Percentiles rank a stretch among this genome's conserved stretches.
Evolutionary conservation across 2,888 invertebrate species (phyloP).

Genomic region (Phorcus lineatus): DNA sequence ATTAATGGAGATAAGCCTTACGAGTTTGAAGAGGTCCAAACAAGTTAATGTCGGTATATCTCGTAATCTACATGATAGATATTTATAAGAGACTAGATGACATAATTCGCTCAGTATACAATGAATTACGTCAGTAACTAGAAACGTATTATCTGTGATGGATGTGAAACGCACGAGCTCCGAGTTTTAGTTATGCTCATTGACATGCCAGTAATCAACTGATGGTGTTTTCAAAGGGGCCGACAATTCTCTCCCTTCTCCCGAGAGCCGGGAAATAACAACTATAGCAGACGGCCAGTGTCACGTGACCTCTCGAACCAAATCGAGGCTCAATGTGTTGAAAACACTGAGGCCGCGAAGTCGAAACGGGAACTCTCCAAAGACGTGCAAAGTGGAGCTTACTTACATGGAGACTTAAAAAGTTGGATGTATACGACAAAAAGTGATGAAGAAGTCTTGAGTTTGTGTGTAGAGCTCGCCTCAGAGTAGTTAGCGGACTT

Average conservation of each 20-base stretch:
- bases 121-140: not conserved
- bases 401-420: not conserved
- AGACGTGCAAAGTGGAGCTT: not conserved
- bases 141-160: not conserved
- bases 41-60: not conserved
- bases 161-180: not conserved
- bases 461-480: not conserved
- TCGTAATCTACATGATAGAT: not conserved
- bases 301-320: not conserved
- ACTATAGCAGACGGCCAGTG: not conserved
- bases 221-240: constrained; percentile 19
- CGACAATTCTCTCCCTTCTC: constrained; percentile 22
- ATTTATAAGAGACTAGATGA: not conserved
- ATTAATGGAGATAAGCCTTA: not conserved
- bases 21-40: not conserved
- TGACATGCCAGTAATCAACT: constrained; percentile 12
- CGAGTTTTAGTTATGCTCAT: not conserved
- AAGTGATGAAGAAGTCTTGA: not conserved
- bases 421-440: not conserved
- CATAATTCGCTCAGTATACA: not conserved
- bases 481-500: not conserved
- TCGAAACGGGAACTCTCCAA: constrained; percentile 15
- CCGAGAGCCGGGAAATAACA: not conserved
- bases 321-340: not conserved
- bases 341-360: constrained; percentile 21